Base-by-base conservation (phyloP, 37 sponge, comb jelly and placozoan species). In the Tethya wilhelma region DNA sequence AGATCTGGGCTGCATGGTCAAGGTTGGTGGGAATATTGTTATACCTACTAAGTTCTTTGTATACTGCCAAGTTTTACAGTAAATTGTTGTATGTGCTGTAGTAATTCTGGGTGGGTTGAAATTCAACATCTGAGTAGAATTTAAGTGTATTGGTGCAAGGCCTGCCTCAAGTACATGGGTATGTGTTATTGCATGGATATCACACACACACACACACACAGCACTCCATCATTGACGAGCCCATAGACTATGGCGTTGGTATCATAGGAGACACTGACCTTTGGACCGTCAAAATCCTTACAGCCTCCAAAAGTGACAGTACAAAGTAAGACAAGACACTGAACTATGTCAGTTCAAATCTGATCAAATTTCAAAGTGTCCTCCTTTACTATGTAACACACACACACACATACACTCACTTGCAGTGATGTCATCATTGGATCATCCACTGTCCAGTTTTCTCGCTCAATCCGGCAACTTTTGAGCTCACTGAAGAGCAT, bases 211-310 rank as follows among this genome's bases (percentile, higher is more conserved):
- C 57, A 56, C 64, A 64, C 40, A 0, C 41, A 28, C 64, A 90
- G 85, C 59, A 84, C 68, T 84, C 90, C 49, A 79, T 79, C 9
- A 74, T 90, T 57, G 84, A 90, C 68, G 85, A 84, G 32, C 90
- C 84, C 1, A 46, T 84, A 19, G 80, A 90, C 2, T 64, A 84
- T 68, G 90, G 80, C 20, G 64, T 80, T 1, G 90, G 84, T 3
- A 79, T 84, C 23, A 72, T 84, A 0, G 90, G 76, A 17, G 70
- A 79, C 67, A 84, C 90, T 1, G 81, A 84, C 63, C 68, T 60
- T 0, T 75, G 78, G 80, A 67, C 85, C 20, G 71, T 64, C 63
- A 56, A 49, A 20, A 12, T 78, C 5, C 2, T 89, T 58, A 41
- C 56, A 20, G 84, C 56, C 31, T 71, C 73, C 39, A 77, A 71